Evolutionary conservation across 2,797 vertebrate species (phyloP).

Genomic region (Eulemur coronatus): DNA sequence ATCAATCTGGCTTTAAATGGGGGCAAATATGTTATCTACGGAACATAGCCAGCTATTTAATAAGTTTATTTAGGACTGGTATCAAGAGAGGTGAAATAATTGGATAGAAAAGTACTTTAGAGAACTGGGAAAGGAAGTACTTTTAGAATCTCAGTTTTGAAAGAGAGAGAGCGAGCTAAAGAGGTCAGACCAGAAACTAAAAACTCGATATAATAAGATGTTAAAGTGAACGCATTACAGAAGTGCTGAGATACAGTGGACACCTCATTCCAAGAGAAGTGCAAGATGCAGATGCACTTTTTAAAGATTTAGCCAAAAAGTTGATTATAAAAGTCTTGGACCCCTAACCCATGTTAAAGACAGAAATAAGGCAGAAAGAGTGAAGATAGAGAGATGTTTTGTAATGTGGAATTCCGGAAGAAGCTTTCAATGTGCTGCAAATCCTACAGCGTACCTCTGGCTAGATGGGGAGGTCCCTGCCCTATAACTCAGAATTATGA

Average conservation of each 20-base stretch:
- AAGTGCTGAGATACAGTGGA: background rate
- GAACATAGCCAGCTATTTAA: background rate
- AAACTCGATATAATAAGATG: background rate
- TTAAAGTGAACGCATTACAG: background rate
- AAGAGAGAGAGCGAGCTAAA: background rate
- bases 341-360: background rate
- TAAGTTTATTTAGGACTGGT: background rate
- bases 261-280: background rate
- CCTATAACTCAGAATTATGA: background rate
- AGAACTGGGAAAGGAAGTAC: background rate
- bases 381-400: background rate
- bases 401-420: background rate
- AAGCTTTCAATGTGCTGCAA: background rate
- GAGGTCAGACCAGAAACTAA: background rate
- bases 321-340: background rate
- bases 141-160: background rate
- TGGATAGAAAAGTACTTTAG: background rate
- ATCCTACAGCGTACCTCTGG: background rate
- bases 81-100: background rate
- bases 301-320: background rate
- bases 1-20: background rate
- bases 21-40: background rate
- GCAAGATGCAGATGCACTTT: background rate
- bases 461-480: background rate
- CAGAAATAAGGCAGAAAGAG: background rate